phyloP scores from a whole-genome alignment of 2,797 vertebrate species.

The Cryptoblepharus egeriae region DNA sequence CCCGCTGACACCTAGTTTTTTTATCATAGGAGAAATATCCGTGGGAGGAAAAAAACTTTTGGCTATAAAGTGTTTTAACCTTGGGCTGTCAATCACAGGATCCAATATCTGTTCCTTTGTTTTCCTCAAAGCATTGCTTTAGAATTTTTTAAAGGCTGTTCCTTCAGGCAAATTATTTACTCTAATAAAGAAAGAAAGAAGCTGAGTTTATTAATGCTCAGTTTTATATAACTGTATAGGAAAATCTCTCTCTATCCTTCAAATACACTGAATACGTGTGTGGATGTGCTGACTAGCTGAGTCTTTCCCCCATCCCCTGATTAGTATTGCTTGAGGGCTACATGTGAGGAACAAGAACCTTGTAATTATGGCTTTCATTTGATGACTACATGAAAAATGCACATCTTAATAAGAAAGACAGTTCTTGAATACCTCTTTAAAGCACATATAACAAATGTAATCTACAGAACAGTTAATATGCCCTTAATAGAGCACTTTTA shows the following conservation, averaged over 20 bases:
- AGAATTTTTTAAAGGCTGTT: background rate
- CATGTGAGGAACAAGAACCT: background rate
- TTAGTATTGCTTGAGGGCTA: background rate
- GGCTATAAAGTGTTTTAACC: background rate
- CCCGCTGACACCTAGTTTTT: background rate
- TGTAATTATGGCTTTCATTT: slow-evolving; percentile 12
- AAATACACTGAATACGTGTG: background rate
- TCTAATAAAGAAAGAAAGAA: background rate
- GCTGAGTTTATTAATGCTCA: background rate
- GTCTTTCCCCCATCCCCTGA: background rate
- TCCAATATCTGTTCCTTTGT: background rate
- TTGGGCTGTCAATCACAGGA: slow-evolving; percentile 18
- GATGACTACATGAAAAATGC: background rate
- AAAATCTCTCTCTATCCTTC: too few relatives aligned
- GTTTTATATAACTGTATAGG: background rate
- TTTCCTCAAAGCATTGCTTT: background rate
- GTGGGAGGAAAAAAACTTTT: background rate
- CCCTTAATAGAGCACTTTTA: background rate
- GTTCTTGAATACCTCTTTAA: background rate
- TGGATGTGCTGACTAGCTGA: background rate
- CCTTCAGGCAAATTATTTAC: slow-evolving; percentile 14
- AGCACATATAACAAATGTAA: slow-evolving; percentile 24
- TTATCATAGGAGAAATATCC: too few relatives aligned
- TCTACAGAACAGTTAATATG: slow-evolving; percentile 26
- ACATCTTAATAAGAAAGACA: background rate